phyloP scores from a whole-genome alignment of 2,888 invertebrate genomes.

The Julus scanicus region DNA sequence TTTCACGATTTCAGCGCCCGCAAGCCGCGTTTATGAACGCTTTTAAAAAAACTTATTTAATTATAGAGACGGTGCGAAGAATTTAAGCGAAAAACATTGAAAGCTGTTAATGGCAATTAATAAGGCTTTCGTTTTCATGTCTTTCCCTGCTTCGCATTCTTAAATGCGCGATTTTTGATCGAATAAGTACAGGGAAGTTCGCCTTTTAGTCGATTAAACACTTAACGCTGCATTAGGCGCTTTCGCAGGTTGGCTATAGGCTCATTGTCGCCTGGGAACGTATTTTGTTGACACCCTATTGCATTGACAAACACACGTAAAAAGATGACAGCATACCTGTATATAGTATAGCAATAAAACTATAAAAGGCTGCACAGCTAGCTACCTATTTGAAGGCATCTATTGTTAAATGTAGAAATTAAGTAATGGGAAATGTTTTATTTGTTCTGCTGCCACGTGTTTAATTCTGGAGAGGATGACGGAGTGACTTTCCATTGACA shows the following conservation, averaged over 20 bases:
- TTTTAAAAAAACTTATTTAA: slow-evolving; percentile 3
- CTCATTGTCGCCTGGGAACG: background rate
- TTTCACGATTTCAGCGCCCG: background rate
- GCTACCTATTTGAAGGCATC: too few species aligned
- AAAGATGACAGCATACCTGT: background rate
- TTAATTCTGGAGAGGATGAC: background rate
- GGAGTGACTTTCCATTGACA: background rate
- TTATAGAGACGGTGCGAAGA: slow-evolving; percentile 37
- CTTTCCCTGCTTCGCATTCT: background rate
- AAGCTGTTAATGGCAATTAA: slow-evolving; percentile 35
- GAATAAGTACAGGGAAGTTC: background rate
- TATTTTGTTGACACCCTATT: background rate
- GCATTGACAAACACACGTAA: background rate
- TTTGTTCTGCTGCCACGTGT: too few species aligned
- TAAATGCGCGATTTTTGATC: background rate
- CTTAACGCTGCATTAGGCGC: background rate
- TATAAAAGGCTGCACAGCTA: too few species aligned
- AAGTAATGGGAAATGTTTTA: too few species aligned
- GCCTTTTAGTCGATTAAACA: background rate
- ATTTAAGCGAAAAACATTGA: background rate
- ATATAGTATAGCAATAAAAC: too few species aligned
- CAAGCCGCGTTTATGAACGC: slow-evolving; percentile 2
- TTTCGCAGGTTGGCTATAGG: background rate
- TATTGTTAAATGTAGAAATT: too few species aligned
- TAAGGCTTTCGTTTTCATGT: background rate